These are phyloP conservation scores for Drosophila ezoana DNA, from an alignment of 2,888 invertebrate genomes.

Conservation along the genomic window DNA sequence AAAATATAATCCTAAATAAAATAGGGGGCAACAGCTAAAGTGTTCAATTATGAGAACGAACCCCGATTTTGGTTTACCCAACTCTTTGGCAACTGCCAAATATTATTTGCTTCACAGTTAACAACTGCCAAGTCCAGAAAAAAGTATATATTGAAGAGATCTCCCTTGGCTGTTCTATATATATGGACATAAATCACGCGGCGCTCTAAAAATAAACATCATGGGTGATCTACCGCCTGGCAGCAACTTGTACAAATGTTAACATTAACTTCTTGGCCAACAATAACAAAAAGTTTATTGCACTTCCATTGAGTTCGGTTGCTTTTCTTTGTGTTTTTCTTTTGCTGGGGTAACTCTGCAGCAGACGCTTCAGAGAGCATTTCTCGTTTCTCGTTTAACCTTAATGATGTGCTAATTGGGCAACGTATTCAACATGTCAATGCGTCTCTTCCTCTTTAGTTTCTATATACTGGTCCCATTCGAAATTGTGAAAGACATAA, in stretches of 20 bases:
- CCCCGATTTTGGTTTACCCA: neutral
- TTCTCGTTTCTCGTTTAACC: constrained; percentile 62
- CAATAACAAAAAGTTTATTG: constrained; percentile 78
- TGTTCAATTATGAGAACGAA: neutral
- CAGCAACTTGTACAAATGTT: constrained; percentile 60
- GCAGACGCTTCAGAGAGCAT: constrained; percentile 16
- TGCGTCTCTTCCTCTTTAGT: constrained; percentile 30
- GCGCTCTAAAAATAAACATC: constrained; percentile 60
- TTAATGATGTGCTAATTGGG: constrained; percentile 78
- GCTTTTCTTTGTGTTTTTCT: neutral
- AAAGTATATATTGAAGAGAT: too few relatives aligned
- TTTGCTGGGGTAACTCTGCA: too few relatives aligned
- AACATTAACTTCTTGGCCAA: constrained; percentile 70
- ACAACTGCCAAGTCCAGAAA: neutral
- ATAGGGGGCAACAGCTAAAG: neutral
- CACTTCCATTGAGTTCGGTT: constrained; percentile 57
- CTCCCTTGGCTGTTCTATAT: neutral
- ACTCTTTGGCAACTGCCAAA: neutral
- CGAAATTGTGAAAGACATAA: constrained; percentile 62
- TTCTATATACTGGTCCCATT: constrained; percentile 5
- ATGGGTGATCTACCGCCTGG: constrained; percentile 54
- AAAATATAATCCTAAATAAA: neutral
- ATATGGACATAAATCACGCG: constrained; percentile 26
- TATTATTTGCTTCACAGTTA: constrained; percentile 8
- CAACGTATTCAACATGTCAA: constrained; percentile 69